Evolutionary conservation across 2,888 invertebrate genomes (phyloP).

Genomic region (Mimas tiliae): DNA sequence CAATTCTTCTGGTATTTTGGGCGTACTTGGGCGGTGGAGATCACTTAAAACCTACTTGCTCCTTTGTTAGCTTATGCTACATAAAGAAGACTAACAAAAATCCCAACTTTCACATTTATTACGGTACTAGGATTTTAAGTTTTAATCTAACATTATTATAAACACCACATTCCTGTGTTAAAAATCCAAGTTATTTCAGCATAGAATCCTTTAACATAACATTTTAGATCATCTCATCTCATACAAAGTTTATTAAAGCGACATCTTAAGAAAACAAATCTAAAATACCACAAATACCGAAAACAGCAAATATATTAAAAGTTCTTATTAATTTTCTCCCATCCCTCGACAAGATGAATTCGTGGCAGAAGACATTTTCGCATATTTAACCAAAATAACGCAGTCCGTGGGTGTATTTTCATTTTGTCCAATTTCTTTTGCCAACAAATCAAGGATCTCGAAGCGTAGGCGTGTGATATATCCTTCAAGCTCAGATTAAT

Average conservation of each 20-base stretch:
- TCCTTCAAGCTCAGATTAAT: neutral
- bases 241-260: neutral
- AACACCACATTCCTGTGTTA: neutral
- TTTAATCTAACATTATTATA: too few relatives aligned
- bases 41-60: too few relatives aligned
- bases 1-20: too few relatives aligned
- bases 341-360: neutral
- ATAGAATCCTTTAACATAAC: neutral
- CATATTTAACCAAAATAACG: constrained; percentile 4
- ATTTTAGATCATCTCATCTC: neutral
- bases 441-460: constrained; percentile 21
- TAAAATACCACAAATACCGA: neutral
- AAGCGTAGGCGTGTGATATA: constrained; percentile 22
- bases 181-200: neutral
- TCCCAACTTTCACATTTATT: too few relatives aligned
- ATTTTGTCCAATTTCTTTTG: constrained; percentile 11
- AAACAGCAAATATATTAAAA: constrained; percentile 9
- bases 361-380: neutral
- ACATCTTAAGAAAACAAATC: constrained; percentile 4
- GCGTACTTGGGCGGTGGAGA: too few relatives aligned
- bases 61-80: too few relatives aligned
- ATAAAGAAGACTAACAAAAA: too few relatives aligned
- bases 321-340: neutral
- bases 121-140: too few relatives aligned
- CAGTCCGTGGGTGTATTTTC: constrained; percentile 11